Evolutionary conservation across 1,140 invertebrate species (phyloP).

Genomic region (Gonatopus flavifemur): DNA sequence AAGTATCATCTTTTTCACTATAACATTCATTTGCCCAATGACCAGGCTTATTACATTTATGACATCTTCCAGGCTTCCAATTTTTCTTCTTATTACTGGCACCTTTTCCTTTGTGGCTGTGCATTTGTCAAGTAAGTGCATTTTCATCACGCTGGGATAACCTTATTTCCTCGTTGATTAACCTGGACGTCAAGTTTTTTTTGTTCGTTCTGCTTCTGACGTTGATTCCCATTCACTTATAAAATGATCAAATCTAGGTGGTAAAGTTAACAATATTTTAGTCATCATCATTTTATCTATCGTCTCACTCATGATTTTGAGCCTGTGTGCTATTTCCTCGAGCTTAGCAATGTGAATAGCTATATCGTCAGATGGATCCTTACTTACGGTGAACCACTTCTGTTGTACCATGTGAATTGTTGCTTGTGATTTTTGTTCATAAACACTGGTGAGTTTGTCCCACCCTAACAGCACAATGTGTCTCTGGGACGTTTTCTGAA

Average conservation of each 20-base stretch:
- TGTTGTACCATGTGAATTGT: too few species aligned
- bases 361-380: conserved; percentile 21
- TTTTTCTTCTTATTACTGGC: neutral
- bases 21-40: conserved; percentile 15
- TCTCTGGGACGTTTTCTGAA: too few species aligned
- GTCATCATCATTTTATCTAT: conserved; percentile 37
- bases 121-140: neutral
- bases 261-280: conserved; percentile 41
- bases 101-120: conserved; percentile 10
- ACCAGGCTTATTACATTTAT: conserved; percentile 18
- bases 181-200: conserved; percentile 32
- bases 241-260: conserved; percentile 36
- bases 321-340: conserved; percentile 30
- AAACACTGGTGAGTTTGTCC: too few species aligned
- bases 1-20: conserved; percentile 2
- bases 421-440: too few species aligned
- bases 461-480: too few species aligned
- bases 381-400: conserved; percentile 20
- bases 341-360: conserved; percentile 30
- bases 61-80: conserved; percentile 17
- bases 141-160: neutral
- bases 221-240: conserved; percentile 45
- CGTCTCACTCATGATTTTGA: conserved; percentile 32
- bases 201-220: conserved; percentile 21
- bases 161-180: conserved; percentile 28